phyloP scores from a whole-genome alignment of 2,888 invertebrate genomes.

The Ypsolopha scabrella region DNA sequence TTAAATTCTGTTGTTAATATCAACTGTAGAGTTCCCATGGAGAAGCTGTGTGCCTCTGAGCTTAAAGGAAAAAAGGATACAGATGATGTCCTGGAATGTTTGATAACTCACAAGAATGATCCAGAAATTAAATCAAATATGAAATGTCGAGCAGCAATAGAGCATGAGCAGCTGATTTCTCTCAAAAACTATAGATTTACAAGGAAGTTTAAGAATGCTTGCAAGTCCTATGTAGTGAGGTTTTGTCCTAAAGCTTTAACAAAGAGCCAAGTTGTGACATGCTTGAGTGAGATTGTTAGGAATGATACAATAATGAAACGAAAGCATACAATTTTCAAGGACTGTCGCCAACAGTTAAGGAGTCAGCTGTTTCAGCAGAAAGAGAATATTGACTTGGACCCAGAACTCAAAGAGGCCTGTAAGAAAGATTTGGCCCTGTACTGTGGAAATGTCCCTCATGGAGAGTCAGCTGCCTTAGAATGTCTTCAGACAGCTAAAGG shows the following conservation, averaged over 20 bases:
- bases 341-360: constrained; percentile 91
- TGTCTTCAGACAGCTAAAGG: constrained; percentile 78
- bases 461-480: constrained; percentile 81
- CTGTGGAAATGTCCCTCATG: constrained; percentile 77
- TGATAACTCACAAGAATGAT: constrained; percentile 92
- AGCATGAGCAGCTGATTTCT: constrained; percentile 96
- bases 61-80: constrained; percentile 79
- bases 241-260: constrained; percentile 78
- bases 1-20: constrained; percentile 89
- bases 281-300: constrained; percentile 90
- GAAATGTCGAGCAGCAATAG: constrained; percentile 93
- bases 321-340: constrained; percentile 85
- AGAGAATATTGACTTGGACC: constrained; percentile 89
- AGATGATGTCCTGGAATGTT: constrained; percentile 93
- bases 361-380: constrained; percentile 93
- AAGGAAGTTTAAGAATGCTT: constrained; percentile 94
- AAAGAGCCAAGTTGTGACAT: constrained; percentile 83
- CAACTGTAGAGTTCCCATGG: constrained; percentile 85
- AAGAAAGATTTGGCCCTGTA: constrained; percentile 79
- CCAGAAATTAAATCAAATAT: constrained; percentile 79
- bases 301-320: constrained; percentile 86
- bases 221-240: constrained; percentile 82
- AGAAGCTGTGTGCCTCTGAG: constrained; percentile 79
- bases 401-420: constrained; percentile 86
- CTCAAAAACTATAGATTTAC: constrained; percentile 94